phyloP scores from a whole-genome alignment of 1,140 invertebrate genomes.

The Megalopta genalis region DNA sequence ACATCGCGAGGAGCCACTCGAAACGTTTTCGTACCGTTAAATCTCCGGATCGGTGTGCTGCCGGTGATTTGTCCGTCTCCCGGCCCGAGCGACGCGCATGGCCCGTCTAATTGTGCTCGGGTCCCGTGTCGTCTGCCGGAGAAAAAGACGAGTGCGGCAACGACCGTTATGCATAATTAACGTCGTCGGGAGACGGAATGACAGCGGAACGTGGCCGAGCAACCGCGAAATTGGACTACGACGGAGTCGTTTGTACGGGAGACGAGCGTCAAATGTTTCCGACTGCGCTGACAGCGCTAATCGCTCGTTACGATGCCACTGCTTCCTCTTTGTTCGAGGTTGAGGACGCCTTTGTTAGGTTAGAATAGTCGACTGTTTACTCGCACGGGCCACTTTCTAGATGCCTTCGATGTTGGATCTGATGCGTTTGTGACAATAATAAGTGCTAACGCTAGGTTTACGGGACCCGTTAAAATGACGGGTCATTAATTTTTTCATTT shows the following conservation, averaged over 20 bases:
- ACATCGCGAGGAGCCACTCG: neutral
- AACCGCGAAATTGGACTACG: neutral
- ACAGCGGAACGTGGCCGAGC: neutral
- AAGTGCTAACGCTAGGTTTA: too few species aligned
- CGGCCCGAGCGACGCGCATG: too few species aligned
- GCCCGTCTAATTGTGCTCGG: neutral
- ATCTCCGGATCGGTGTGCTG: neutral
- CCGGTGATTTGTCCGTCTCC: neutral
- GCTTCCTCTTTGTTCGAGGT: neutral
- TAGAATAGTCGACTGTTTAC: too few species aligned
- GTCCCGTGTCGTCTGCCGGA: too few species aligned
- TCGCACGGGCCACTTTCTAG: too few species aligned
- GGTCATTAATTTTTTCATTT: too few species aligned
- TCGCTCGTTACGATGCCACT: neutral
- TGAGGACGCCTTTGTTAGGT: neutral
- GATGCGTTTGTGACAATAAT: too few species aligned
- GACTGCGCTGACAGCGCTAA: neutral
- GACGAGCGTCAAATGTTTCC: neutral
- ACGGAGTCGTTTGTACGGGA: neutral
- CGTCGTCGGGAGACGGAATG: neutral
- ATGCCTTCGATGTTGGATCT: too few species aligned
- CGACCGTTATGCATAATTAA: neutral
- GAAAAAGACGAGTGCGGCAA: neutral
- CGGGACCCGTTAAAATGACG: too few species aligned
- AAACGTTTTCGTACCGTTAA: slow-evolving; percentile 24